Conservation (phyloP, 2,113 vertebrate species). For the Melanotaenia duboulayi region DNA sequence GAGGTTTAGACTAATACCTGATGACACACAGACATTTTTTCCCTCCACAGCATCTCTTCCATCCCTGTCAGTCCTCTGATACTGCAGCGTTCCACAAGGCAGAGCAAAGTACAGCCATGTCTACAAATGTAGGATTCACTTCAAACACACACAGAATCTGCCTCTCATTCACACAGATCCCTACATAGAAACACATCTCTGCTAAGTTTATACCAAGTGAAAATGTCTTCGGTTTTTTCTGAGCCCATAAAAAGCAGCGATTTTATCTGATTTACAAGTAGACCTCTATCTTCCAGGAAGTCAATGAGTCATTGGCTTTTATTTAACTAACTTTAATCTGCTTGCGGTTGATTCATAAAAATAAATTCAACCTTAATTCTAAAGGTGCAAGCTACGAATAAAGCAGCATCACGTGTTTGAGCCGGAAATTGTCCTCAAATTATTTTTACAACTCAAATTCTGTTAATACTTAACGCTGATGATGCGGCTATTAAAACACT, state of each 20-base stretch:
- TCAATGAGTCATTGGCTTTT: no score
- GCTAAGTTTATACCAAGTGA: neutral
- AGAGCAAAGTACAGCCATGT: conserved; percentile 12
- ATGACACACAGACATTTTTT: conserved; percentile 17
- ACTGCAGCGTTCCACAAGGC: conserved; percentile 21
- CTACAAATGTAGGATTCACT: conserved; percentile 8
- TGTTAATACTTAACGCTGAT: no score
- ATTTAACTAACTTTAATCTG: no score
- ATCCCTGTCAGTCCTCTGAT: conserved; percentile 35
- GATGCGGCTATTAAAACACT: no score
- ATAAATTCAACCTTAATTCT: no score
- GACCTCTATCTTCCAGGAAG: neutral
- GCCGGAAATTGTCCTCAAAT: no score
- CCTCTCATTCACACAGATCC: no score
- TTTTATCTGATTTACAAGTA: neutral
- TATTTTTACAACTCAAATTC: no score
- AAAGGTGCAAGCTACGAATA: no score
- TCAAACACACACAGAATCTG: neutral
- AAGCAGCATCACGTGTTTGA: no score
- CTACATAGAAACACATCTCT: neutral
- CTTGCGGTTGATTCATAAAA: no score
- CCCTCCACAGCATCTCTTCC: conserved; percentile 2
- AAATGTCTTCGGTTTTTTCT: neutral
- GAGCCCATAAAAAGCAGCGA: neutral
- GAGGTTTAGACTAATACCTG: conserved; percentile 26